phyloP scores from a whole-genome alignment of 2,888 invertebrate species.

The Deilephila porcellus region DNA sequence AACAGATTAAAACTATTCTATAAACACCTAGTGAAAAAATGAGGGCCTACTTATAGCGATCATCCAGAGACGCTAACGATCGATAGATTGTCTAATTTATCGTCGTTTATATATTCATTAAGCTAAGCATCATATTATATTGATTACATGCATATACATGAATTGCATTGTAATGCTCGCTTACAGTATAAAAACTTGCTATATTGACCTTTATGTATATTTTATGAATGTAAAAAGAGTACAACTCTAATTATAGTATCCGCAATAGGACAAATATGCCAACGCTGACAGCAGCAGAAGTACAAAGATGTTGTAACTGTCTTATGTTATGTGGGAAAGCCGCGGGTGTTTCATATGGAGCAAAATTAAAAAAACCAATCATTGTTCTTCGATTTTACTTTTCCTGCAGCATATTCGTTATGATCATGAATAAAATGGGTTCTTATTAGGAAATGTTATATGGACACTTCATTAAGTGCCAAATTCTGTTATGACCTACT shows the following conservation, averaged over 20 bases:
- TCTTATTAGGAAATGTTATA: too few species aligned
- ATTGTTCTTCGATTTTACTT: background rate
- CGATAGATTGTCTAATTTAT: background rate
- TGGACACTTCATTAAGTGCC: too few species aligned
- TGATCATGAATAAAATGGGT: background rate
- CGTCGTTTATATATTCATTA: background rate
- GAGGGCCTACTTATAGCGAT: too few species aligned
- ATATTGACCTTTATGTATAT: background rate
- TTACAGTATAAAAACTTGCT: background rate
- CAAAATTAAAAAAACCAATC: background rate
- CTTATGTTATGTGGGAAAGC: slow-evolving; percentile 3
- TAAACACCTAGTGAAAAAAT: too few species aligned
- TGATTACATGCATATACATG: background rate
- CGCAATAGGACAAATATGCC: background rate
- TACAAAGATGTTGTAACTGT: background rate
- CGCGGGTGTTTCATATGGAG: background rate
- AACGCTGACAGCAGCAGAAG: background rate
- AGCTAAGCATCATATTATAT: background rate
- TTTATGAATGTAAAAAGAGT: background rate
- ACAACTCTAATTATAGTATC: background rate
- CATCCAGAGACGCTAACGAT: too few species aligned
- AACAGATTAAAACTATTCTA: too few species aligned
- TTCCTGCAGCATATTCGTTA: background rate
- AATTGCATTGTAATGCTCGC: background rate
- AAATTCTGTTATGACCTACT: too few species aligned